phyloP scores from a whole-genome alignment of 2,797 vertebrate genomes.

The Bradypodion ventrale region DNA sequence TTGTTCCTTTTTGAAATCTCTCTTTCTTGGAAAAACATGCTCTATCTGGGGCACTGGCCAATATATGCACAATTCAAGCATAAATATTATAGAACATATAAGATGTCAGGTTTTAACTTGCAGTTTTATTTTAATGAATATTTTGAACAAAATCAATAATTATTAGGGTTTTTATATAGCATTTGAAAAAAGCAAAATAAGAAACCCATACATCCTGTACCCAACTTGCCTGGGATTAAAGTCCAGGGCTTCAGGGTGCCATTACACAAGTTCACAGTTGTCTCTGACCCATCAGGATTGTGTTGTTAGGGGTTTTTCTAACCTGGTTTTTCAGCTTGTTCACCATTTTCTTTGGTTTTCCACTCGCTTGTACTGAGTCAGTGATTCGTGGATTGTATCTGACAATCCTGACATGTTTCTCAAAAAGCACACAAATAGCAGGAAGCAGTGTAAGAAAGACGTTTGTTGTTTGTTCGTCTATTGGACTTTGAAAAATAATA shows the following conservation, averaged over 20 bases:
- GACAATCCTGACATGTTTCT: neutral
- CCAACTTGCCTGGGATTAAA: neutral
- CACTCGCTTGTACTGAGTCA: no score
- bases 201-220: neutral
- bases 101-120: conserved; percentile 31
- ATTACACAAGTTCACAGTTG: no score
- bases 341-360: neutral
- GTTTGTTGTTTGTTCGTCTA: conserved; percentile 13
- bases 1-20: conserved; percentile 44
- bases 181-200: neutral
- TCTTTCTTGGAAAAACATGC: conserved; percentile 50
- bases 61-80: conserved; percentile 8
- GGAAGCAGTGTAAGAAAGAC: neutral
- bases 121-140: conserved; percentile 34
- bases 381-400: neutral
- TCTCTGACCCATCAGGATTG: no score
- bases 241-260: no score
- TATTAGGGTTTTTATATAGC: neutral
- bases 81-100: conserved; percentile 35
- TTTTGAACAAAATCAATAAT: neutral
- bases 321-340: neutral
- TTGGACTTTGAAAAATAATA: conserved; percentile 28
- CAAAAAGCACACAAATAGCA: neutral
- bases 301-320: neutral
- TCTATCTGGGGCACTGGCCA: conserved; percentile 52